A percentile compares a stretch with the other conserved stretches of the same genome.
These are phyloP conservation scores for Teleiodes luculella DNA, from an alignment of 2,888 invertebrate species.

Conservation along the genomic window DNA sequence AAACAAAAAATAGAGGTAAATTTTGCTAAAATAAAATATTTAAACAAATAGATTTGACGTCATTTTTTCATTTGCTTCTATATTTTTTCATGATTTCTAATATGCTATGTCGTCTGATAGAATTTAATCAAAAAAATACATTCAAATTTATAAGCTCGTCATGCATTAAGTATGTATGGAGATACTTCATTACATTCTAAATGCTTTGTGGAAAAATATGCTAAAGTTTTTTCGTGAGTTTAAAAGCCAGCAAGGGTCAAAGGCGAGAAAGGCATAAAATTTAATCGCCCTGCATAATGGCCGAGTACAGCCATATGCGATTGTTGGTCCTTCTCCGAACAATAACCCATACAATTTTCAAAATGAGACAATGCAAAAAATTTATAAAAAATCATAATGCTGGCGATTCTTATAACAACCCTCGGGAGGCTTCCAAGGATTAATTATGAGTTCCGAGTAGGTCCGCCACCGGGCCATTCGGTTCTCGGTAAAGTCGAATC, in stretches of 20 bases:
- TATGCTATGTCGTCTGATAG: too few species aligned
- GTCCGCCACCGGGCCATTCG: slow-evolving; percentile 74
- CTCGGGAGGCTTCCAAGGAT: slow-evolving; percentile 76
- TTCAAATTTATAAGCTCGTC: too few species aligned
- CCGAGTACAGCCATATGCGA: slow-evolving; percentile 1
- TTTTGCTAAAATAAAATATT: too few species aligned
- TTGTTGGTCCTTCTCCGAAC: slow-evolving; percentile 47
- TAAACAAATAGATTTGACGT: too few species aligned
- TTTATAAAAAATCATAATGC: slow-evolving; percentile 61
- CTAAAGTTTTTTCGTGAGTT: neutral
- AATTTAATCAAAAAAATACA: too few species aligned
- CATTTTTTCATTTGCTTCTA: too few species aligned
- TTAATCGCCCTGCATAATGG: slow-evolving; percentile 16
- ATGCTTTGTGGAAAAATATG: too few species aligned
- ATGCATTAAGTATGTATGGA: too few species aligned
- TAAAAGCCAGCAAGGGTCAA: slow-evolving; percentile 39
- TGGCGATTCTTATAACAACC: slow-evolving; percentile 74
- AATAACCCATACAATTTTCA: slow-evolving; percentile 60
- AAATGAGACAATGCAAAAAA: slow-evolving; percentile 67
- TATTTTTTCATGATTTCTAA: too few species aligned
- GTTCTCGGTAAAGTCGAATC: slow-evolving; percentile 75
- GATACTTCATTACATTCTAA: too few species aligned
- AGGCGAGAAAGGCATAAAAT: slow-evolving; percentile 47
- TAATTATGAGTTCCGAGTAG: slow-evolving; percentile 78
- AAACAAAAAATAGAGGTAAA: too few species aligned